Percentiles rank a stretch among this genome's conserved stretches.
These are phyloP conservation scores for Antechinus flavipes DNA, from an alignment of 2,113 vertebrate genomes.

Conservation along the genomic window DNA sequence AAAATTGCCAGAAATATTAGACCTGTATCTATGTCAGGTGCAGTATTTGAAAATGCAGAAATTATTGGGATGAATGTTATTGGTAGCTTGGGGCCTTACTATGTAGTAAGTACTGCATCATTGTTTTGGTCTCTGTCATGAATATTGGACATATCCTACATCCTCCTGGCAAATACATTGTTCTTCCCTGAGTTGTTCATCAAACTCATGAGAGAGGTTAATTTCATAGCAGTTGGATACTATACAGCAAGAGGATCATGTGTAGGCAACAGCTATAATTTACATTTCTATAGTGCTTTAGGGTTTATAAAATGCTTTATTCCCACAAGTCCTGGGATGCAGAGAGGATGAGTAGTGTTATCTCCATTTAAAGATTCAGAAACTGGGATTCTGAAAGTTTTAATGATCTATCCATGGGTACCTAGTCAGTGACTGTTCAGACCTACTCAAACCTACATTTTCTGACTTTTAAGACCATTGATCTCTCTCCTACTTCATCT, in stretches of 20 bases:
- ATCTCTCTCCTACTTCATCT: not conserved
- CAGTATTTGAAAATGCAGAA: conserved; percentile 44
- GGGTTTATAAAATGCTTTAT: not conserved
- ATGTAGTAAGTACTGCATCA: not conserved
- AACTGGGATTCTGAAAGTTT: not conserved
- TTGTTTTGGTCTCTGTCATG: conserved; percentile 37
- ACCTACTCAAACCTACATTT: not conserved
- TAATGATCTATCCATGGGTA: not conserved
- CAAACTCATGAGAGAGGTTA: not conserved
- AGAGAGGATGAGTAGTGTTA: not conserved
- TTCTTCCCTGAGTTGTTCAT: not conserved
- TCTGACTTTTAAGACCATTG: not conserved
- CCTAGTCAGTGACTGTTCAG: not conserved
- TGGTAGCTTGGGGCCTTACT: conserved; percentile 57
- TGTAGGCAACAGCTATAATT: not conserved
- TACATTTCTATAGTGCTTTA: not conserved
- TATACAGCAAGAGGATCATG: not conserved
- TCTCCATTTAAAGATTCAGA: not conserved
- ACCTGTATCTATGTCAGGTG: conserved; percentile 21
- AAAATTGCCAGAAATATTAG: conserved; percentile 62
- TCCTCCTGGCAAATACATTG: not conserved
- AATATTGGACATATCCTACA: conserved; percentile 5
- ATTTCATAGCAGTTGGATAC: not conserved
- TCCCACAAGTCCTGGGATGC: not conserved
- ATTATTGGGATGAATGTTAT: conserved; percentile 48